A percentile compares a stretch with the other conserved stretches of the same genome.
Conservation (phyloP, 2,113 vertebrate genomes). For the Calypte anna region DNA sequence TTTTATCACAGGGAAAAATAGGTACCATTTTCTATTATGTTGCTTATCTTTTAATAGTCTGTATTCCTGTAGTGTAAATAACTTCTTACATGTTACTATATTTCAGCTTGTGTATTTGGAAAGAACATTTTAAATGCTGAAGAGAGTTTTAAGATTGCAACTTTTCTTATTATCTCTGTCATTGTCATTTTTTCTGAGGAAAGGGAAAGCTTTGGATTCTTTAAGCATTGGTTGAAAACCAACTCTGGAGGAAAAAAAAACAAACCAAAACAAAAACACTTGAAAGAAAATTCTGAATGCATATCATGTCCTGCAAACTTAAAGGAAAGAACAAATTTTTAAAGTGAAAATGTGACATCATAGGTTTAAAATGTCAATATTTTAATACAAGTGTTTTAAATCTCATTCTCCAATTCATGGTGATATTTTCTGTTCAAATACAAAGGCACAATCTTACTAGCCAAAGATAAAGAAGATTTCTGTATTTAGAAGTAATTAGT, state of each 20-base stretch:
- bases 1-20: not conserved
- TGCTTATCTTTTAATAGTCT: not conserved
- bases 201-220: not conserved
- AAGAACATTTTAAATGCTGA: not conserved
- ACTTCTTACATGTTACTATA: not conserved
- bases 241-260: not conserved
- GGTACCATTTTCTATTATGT: not conserved
- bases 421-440: not conserved
- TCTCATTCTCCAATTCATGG: not conserved
- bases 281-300: not conserved
- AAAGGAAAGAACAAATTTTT: not conserved
- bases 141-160: not conserved
- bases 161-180: not conserved
- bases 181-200: not conserved
- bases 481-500: conserved; percentile 25
- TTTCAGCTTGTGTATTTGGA: not conserved
- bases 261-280: not conserved
- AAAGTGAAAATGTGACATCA: not conserved
- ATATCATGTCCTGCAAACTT: not conserved
- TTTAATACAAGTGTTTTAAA: not conserved
- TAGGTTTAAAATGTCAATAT: not conserved
- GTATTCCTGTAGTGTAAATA: not conserved
- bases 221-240: not conserved
- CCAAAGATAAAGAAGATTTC: not conserved
- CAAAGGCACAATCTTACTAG: not conserved